Percentiles rank a stretch among this genome's conserved stretches.
These are phyloP conservation scores for Subacronicta megacephala DNA, from an alignment of 2,888 invertebrate species.

Conservation along the genomic window DNA sequence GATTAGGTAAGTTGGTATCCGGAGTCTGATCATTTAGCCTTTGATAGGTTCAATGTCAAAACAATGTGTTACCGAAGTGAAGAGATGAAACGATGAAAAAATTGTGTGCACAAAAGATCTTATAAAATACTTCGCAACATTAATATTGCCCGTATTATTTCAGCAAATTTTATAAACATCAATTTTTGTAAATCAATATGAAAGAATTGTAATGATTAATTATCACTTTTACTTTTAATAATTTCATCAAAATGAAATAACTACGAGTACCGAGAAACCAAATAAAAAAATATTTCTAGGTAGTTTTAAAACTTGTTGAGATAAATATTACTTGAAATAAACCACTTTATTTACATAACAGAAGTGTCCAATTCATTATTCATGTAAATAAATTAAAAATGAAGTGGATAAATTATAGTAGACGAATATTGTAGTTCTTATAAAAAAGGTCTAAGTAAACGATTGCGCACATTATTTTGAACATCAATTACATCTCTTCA, in stretches of 20 bases:
- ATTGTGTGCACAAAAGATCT: constrained; percentile 1
- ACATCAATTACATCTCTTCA: constrained; percentile 19
- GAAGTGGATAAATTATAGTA: background rate
- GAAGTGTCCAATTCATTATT: too few relatives aligned
- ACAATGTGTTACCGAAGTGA: constrained; percentile 40
- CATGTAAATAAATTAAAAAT: background rate
- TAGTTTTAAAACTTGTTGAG: too few relatives aligned
- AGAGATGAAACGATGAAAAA: constrained; percentile 26
- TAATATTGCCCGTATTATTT: too few relatives aligned
- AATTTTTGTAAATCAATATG: too few relatives aligned
- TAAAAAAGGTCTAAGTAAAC: background rate
- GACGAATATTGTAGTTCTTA: background rate
- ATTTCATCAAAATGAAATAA: too few relatives aligned
- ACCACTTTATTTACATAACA: too few relatives aligned
- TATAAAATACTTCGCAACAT: background rate
- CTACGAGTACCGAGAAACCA: too few relatives aligned
- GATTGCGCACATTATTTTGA: background rate
- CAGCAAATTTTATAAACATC: too few relatives aligned
- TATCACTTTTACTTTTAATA: too few relatives aligned
- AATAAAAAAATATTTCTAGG: too few relatives aligned
- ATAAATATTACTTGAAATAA: too few relatives aligned
- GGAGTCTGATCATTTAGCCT: constrained; percentile 52
- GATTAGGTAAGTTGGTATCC: constrained; percentile 58
- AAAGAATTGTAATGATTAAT: too few relatives aligned
- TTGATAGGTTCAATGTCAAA: constrained; percentile 58